These are phyloP conservation scores for Aramus guarauna DNA, from an alignment of 2,113 vertebrate species.

Conservation along the genomic window DNA sequence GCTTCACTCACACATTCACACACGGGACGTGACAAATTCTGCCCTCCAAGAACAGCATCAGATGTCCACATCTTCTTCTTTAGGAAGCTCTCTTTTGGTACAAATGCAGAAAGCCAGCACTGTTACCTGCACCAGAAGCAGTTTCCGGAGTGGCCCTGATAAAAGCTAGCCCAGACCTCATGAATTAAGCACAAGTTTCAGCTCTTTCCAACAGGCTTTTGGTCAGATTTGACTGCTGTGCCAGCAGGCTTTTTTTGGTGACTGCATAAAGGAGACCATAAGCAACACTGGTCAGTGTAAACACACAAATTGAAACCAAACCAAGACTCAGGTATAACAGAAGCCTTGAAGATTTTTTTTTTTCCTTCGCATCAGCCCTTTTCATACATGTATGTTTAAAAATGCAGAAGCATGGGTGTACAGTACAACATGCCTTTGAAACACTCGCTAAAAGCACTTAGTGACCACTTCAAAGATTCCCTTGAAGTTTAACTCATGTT, in stretches of 20 bases:
- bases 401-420: background rate
- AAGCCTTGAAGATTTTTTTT: background rate
- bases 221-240: background rate
- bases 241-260: background rate
- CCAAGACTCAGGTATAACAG: background rate
- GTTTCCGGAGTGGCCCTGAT: accelerated
- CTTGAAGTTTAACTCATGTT: slow-evolving; percentile 36
- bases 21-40: background rate
- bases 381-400: background rate
- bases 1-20: background rate
- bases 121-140: background rate
- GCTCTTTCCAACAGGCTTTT: background rate
- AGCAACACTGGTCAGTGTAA: background rate
- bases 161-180: background rate
- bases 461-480: slow-evolving; percentile 31
- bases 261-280: background rate
- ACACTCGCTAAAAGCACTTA: slow-evolving; percentile 23
- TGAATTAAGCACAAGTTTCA: background rate
- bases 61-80: background rate
- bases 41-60: background rate
- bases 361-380: background rate
- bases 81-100: background rate
- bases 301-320: background rate
- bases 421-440: background rate
- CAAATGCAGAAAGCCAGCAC: background rate